Base-by-base conservation (phyloP, 1,140 invertebrate species). In the Cyrtorhinus lividipennis region DNA sequence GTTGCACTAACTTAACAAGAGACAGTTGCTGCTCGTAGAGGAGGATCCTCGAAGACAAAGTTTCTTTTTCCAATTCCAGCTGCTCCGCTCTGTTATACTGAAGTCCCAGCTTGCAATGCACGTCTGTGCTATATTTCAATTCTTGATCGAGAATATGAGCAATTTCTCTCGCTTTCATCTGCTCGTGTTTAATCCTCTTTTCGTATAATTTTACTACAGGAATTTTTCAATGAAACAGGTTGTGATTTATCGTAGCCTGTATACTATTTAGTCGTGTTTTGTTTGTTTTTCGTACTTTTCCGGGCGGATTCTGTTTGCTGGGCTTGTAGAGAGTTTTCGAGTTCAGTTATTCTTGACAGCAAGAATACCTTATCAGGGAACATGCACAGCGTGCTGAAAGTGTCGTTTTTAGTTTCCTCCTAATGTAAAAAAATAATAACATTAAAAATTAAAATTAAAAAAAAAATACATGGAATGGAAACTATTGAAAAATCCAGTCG, bases 131-230 rank as follows among this genome's bases (percentile, higher is more conserved):
- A 20, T 53, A 53, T 20, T 20, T 8, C 3, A 53, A 20, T 20
- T 53, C 48, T 53, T 53, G 48, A 15, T 53, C 48, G 10, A 53
- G 18, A 15, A 53, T 53, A 20, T 53, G 10, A 20, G 48, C 48
- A 5, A 53, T 53, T 53, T 53, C 48, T 53, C 20, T 53, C 48
- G 48, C 48, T 53, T 53, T 53, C 48, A 53, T 53, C 48, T 53
- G 48, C 18, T 53, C 48, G 18, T 53, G 48, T 20, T 53, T 53
- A 3, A 53, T 20, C 18, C 20, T 8, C 20, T 53, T 53, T 22
- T 53, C 48, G 48, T 53, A 53, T 5, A 53, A 20, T 22, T 22
- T 53, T 5, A 53, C 48, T 53, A 20, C n/a, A 38, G 30, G 30
- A 38, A 8, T 38, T 38, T 38, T 38, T 5, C 30, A 38, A 38